Evolutionary conservation across 2,113 vertebrate species (phyloP), one percentile per base, ranked within the genome.

Genomic region (Syngnathus floridae): DNA sequence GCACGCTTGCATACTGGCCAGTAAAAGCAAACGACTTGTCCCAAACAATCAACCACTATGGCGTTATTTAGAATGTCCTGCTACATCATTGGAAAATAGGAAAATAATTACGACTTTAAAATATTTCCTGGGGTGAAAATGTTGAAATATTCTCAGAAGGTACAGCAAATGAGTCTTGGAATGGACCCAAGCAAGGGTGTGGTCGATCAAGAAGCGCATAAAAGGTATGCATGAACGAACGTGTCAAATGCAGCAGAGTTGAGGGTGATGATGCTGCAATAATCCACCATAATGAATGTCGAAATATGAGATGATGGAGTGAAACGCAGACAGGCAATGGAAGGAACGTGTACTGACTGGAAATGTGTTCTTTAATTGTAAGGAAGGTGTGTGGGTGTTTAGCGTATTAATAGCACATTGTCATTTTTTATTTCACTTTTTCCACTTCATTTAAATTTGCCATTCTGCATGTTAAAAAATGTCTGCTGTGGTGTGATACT

Each of bases 181-280:
- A 35, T 49, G 17, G 26, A 4, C 35, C 40, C 4, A 67, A 55
- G 17, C 52, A 10, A 40, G 14, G 43, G 57, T 58, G 48, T 35
- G 41, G 14, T 41, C 37, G 13, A 56, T 73, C 58, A 60, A 62
- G 67, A 67, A 68, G 70, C 48, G 36, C 5, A 1, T 0, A 74
- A 43, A 40, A 68, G 7, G 1, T 1, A 72, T 43, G 26, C 26
- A 61, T 64, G 68, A 66, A 65, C 62, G 55, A 71, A 80, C 22
- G 22, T 0, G 36, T 80, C 64, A 12, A 17, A 62, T 71, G 7
- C 31, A 6, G 36, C 37, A 52, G 2, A 1, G 8, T 17, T 19
- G 51, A 58, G 36, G 17, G 7, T 5, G 26, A 54, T 2, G n/a
- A 62, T 22, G 26, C 17, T 9, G 21, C 62, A 26, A 26, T 48